These are phyloP conservation scores for Varanus komodoensis DNA, from an alignment of 2,113 vertebrate species.

Conservation along the genomic window DNA sequence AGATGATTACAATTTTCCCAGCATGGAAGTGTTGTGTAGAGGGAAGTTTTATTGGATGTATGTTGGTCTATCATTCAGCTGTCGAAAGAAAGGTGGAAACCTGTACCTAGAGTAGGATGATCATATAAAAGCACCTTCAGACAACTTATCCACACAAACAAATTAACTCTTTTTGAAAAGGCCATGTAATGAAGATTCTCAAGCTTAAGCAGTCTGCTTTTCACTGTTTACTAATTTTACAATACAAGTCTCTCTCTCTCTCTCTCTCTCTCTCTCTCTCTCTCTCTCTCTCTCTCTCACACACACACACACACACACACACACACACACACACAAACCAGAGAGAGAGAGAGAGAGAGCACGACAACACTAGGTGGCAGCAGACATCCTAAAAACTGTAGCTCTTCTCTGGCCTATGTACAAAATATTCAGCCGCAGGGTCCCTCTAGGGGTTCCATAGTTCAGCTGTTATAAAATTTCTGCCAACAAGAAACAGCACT, in stretches of 20 bases:
- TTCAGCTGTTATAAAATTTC: constrained; percentile 30
- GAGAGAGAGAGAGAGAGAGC: too few relatives aligned
- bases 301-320: too few relatives aligned
- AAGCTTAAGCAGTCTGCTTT: background rate
- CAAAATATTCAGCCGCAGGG: constrained; percentile 14
- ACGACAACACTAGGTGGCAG: constrained; percentile 78
- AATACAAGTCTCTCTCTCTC: too few relatives aligned
- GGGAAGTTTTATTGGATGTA: background rate
- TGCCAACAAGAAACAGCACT: background rate
- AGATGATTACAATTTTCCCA: background rate
- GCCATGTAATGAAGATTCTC: background rate
- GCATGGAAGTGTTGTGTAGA: background rate
- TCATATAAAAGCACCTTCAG: background rate
- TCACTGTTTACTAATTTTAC: background rate
- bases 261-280: too few relatives aligned
- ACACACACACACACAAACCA: too few relatives aligned
- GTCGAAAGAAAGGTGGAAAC: background rate
- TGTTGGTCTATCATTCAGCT: background rate
- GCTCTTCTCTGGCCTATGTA: accelerated
- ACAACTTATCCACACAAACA: background rate
- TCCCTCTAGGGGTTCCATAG: constrained; percentile 11
- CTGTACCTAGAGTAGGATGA: background rate
- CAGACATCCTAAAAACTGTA: constrained; percentile 67
- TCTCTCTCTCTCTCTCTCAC: too few relatives aligned
- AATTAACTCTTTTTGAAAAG: background rate